Conservation (phyloP, 1,140 invertebrate genomes). For the Drosophila aff. region DNA sequence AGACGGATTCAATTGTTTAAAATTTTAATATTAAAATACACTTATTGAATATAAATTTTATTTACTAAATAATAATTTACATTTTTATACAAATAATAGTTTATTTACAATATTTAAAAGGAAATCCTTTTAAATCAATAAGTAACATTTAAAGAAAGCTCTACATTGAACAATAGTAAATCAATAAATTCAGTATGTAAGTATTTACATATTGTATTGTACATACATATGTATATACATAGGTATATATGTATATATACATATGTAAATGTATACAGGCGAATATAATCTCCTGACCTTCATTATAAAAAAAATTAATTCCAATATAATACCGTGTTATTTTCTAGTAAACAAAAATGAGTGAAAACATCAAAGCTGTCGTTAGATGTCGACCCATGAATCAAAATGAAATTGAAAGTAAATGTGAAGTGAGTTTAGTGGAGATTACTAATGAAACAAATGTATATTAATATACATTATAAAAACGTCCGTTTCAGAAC, state of each 20-base stretch:
- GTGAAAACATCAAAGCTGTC: constrained; percentile 95
- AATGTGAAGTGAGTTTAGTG: constrained; percentile 87
- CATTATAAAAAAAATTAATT: neutral
- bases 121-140: neutral
- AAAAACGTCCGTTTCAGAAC: constrained; percentile 86
- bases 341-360: constrained; percentile 84
- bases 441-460: neutral
- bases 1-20: neutral
- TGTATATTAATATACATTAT: neutral
- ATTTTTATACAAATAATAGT: neutral
- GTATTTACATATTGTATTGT: no score
- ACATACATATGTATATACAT: no score
- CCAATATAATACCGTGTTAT: neutral
- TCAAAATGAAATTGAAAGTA: constrained; percentile 89
- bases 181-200: neutral
- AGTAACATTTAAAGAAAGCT: neutral
- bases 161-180: neutral
- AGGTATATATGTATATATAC: neutral
- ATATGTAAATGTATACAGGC: neutral
- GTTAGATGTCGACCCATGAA: constrained; percentile 97
- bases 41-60: neutral
- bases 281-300: no score
- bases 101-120: neutral
- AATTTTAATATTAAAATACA: neutral
- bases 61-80: neutral